Evolutionary conservation across 2,113 vertebrate genomes (phyloP).

Genomic region (Coregonus clupeaformis): DNA sequence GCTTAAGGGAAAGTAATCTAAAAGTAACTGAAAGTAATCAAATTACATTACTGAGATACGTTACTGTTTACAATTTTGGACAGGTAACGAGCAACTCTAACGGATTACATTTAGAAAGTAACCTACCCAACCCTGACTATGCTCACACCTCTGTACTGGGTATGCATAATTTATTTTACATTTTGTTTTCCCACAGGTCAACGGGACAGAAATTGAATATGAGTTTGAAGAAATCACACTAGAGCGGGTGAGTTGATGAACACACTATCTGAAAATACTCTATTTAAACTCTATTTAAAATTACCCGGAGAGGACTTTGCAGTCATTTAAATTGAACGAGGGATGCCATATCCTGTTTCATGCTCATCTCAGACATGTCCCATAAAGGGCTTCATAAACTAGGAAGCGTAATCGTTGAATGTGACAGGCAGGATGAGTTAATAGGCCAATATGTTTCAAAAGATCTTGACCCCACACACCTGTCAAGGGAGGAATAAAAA

Average conservation of each 20-base stretch:
- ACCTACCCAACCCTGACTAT: too few species aligned
- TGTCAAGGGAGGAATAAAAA: too few species aligned
- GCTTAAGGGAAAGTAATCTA: too few species aligned
- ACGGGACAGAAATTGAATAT: constrained; percentile 97
- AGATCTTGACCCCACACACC: too few species aligned
- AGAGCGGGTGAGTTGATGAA: constrained; percentile 84
- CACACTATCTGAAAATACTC: background rate
- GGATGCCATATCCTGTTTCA: too few species aligned
- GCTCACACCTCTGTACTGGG: too few species aligned
- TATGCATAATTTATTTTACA: background rate
- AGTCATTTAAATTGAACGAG: too few species aligned
- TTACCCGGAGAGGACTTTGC: background rate
- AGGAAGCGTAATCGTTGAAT: background rate
- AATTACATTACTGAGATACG: too few species aligned
- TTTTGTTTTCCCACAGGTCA: constrained; percentile 79
- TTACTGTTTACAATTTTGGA: too few species aligned
- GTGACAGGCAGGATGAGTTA: background rate
- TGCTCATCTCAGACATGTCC: background rate
- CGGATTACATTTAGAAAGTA: too few species aligned
- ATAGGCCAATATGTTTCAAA: background rate
- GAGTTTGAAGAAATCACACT: constrained; percentile 99
- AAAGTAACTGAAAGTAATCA: too few species aligned
- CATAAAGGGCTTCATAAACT: background rate
- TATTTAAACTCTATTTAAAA: background rate
- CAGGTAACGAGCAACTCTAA: too few species aligned